These are phyloP conservation scores for Phyllopteryx taeniolatus DNA, from an alignment of 2,113 vertebrate species.

Conservation along the genomic window DNA sequence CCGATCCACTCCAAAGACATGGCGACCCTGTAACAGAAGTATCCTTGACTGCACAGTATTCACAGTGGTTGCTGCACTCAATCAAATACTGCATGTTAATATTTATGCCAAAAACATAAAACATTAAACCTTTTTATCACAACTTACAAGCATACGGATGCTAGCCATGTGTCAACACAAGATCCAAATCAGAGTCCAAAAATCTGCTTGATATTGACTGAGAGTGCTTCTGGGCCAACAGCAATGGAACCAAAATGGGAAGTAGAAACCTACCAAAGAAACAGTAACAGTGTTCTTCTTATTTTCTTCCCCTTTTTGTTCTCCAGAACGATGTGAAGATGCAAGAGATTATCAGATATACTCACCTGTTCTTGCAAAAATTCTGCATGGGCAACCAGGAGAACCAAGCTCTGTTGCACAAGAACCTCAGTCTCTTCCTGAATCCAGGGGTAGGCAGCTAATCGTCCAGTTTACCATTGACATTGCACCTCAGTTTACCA, in stretches of 20 bases:
- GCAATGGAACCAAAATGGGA: neutral
- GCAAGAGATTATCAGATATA: conserved; percentile 91
- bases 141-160: too few species aligned
- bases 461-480: neutral
- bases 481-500: neutral
- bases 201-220: neutral
- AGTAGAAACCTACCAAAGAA: neutral
- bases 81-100: too few species aligned
- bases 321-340: conserved; percentile 89
- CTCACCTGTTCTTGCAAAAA: conserved; percentile 96
- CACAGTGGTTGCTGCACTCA: too few species aligned
- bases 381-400: conserved; percentile 94
- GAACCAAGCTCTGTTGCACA: conserved; percentile 92
- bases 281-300: neutral
- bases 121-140: too few species aligned
- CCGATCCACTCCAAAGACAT: too few species aligned
- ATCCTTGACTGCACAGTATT: too few species aligned
- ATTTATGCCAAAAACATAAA: too few species aligned
- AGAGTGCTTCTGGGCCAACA: neutral
- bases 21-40: too few species aligned
- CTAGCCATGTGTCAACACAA: too few species aligned
- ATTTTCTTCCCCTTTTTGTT: neutral
- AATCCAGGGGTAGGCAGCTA: conserved; percentile 81
- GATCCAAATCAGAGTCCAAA: neutral
- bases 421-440: conserved; percentile 91